Conservation (phyloP, 2,113 vertebrate species). For the Erinaceus europaeus region DNA sequence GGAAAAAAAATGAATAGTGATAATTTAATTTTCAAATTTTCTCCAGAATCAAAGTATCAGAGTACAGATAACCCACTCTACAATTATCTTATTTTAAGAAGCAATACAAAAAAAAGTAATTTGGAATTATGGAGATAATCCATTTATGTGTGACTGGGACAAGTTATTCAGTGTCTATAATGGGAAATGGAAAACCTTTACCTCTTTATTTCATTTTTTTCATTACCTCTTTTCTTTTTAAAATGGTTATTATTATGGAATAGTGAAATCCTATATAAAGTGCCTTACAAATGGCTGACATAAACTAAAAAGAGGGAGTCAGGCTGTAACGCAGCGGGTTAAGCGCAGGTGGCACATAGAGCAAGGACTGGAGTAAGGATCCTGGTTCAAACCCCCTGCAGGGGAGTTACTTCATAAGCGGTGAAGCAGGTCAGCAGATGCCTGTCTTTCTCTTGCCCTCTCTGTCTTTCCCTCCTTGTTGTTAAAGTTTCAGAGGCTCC, state of each 20-base stretch:
- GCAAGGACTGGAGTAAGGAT: too few relatives aligned
- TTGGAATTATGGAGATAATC: neutral
- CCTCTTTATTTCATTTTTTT: neutral
- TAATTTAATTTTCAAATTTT: constrained; percentile 8
- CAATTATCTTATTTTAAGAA: neutral
- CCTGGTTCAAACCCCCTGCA: too few relatives aligned
- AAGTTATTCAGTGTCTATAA: neutral
- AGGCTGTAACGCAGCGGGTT: too few relatives aligned
- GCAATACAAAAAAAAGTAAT: neutral
- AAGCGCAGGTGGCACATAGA: too few relatives aligned
- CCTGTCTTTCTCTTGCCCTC: too few relatives aligned
- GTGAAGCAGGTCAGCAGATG: too few relatives aligned
- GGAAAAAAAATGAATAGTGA: too few relatives aligned
- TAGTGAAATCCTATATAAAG: neutral
- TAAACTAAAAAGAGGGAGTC: too few relatives aligned
- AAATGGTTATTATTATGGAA: neutral
- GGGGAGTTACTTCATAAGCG: too few relatives aligned
- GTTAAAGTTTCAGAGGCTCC: too few relatives aligned
- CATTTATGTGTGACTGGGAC: neutral
- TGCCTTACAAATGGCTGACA: too few relatives aligned
- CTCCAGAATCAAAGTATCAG: neutral
- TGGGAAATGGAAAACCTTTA: neutral
- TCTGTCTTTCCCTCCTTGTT: too few relatives aligned
- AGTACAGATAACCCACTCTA: neutral
- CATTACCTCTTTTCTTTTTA: neutral